phyloP scores from a whole-genome alignment of 2,113 vertebrate genomes.

The Galbula dea region DNA sequence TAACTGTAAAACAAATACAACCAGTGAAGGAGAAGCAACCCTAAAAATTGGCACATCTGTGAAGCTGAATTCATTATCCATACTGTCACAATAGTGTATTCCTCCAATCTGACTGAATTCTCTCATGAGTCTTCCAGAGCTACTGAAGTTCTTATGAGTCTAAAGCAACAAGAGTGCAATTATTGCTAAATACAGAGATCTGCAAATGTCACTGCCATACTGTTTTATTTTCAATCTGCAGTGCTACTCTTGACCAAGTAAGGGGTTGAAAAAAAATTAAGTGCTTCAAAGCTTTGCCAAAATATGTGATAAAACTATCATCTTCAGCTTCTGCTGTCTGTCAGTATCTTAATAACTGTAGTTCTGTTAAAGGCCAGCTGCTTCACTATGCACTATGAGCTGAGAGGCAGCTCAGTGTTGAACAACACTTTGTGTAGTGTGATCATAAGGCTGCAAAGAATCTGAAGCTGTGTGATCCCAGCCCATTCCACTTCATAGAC shows the following conservation, averaged over 20 bases:
- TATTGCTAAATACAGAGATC: too few relatives aligned
- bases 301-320: background rate
- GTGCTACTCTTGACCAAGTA: background rate
- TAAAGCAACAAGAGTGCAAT: background rate
- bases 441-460: background rate
- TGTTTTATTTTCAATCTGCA: background rate
- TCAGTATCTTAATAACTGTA: background rate
- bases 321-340: background rate
- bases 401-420: background rate
- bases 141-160: background rate
- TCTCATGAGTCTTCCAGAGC: background rate
- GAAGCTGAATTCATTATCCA: background rate
- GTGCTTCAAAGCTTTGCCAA: background rate
- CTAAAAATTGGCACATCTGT: background rate
- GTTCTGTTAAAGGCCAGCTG: background rate
- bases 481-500: background rate
- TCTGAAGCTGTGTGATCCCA: background rate
- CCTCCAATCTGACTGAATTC: background rate
- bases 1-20: background rate
- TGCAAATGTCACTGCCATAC: background rate
- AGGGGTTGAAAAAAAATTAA: background rate
- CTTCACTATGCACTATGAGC: fast-evolving
- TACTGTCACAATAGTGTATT: background rate
- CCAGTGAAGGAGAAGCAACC: background rate
- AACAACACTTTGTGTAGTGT: background rate